A percentile compares a stretch with the other conserved stretches of the same genome.
These are phyloP conservation scores for Carposina sasakii DNA, from an alignment of 1,140 invertebrate genomes.

Conservation along the genomic window DNA sequence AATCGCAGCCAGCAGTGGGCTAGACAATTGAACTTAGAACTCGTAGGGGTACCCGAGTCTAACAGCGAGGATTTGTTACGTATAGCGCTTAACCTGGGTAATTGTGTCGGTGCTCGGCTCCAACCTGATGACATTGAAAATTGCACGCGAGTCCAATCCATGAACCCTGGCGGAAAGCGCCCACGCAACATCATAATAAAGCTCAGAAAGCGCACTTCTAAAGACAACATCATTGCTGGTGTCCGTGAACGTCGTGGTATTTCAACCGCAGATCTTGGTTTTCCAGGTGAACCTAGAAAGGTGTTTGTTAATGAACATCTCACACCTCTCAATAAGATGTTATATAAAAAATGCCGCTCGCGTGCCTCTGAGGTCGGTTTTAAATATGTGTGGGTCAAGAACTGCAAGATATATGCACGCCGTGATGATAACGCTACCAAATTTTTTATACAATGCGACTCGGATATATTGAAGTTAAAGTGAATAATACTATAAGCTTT, in stretches of 20 bases:
- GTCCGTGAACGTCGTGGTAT: not conserved
- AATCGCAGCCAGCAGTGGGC: not conserved
- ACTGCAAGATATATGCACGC: not conserved
- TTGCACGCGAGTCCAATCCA: not conserved
- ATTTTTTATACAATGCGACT: no score
- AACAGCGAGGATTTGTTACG: not conserved
- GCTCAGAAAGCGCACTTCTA: not conserved
- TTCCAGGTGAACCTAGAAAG: not conserved
- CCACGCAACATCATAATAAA: not conserved
- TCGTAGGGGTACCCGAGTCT: conserved; percentile 2
- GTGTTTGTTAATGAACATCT: conserved; percentile 8
- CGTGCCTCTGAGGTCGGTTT: not conserved
- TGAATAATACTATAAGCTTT: no score
- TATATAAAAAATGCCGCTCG: not conserved
- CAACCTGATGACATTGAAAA: not conserved
- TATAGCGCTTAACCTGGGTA: not conserved
- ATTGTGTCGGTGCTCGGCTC: not conserved
- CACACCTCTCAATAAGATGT: not conserved
- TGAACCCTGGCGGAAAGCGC: not conserved
- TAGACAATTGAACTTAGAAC: not conserved
- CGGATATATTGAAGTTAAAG: no score
- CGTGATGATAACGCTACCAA: not conserved
- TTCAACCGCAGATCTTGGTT: not conserved
- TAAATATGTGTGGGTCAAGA: not conserved
- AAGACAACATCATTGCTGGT: conserved; percentile 5